Percentiles rank a stretch among this genome's conserved stretches.
Conservation (phyloP, 2,797 vertebrate genomes). For the Nasua narica region DNA sequence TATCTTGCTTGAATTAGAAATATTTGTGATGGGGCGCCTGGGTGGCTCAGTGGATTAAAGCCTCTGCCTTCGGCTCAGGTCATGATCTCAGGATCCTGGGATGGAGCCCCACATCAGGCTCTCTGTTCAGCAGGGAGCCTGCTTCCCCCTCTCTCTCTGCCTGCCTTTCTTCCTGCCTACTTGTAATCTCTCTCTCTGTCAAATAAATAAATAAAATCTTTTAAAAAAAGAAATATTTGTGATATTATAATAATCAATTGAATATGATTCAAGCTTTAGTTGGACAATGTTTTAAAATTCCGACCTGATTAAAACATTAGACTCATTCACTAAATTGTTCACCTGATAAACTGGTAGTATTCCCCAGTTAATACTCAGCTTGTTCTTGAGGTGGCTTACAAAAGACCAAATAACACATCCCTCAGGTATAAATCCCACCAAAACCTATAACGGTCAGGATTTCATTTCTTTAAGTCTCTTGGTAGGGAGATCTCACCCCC, state of each 20-base stretch:
- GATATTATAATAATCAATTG: background rate
- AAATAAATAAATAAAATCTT: too few relatives aligned
- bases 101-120: too few relatives aligned
- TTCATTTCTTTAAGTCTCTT: background rate
- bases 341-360: background rate
- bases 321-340: background rate
- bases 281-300: background rate
- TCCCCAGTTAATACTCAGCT: background rate
- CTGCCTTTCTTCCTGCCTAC: too few relatives aligned
- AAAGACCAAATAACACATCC: background rate
- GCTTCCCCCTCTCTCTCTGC: too few relatives aligned
- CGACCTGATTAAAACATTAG: background rate
- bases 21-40: background rate
- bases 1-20: background rate
- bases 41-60: too few relatives aligned
- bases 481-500: background rate
- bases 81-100: too few relatives aligned
- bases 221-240: background rate
- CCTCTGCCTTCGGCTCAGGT: too few relatives aligned
- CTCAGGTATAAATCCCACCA: background rate
- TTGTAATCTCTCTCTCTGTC: too few relatives aligned
- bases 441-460: background rate
- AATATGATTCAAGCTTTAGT: background rate
- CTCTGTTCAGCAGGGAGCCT: too few relatives aligned
- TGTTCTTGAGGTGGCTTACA: background rate